phyloP scores from a whole-genome alignment of 1,140 invertebrate species.

The Coelopa frigida region DNA sequence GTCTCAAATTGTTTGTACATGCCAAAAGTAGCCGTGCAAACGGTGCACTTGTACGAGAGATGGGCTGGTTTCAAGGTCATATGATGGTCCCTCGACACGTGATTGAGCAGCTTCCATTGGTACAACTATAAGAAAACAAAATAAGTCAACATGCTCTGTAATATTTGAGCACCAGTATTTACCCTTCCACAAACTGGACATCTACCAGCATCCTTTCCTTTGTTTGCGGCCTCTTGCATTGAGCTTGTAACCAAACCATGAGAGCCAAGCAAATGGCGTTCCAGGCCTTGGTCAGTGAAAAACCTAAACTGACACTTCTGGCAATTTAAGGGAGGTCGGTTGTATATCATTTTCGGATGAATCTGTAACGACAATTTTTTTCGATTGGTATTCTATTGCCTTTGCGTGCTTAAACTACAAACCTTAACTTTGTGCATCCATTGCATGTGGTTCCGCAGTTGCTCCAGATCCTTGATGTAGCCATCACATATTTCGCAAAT shows the following conservation, averaged over 20 bases:
- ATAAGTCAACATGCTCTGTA: background rate
- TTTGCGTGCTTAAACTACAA: slow-evolving; percentile 1
- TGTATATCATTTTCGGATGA: slow-evolving; percentile 93
- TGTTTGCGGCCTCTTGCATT: slow-evolving; percentile 92
- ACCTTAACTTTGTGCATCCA: slow-evolving; percentile 91
- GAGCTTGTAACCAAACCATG: slow-evolving; percentile 91
- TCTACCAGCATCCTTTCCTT: slow-evolving; percentile 85
- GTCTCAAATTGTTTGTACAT: slow-evolving; percentile 94
- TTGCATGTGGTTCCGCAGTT: slow-evolving; percentile 88
- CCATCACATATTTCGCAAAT: slow-evolving; percentile 94
- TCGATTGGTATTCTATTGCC: background rate
- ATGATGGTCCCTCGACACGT: slow-evolving; percentile 83
- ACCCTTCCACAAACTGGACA: slow-evolving; percentile 89
- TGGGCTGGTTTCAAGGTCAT: slow-evolving; percentile 87
- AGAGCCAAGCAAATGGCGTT: slow-evolving; percentile 85
- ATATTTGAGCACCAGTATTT: slow-evolving; percentile 33
- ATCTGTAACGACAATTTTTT: slow-evolving; percentile 48
- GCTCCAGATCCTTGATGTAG: slow-evolving; percentile 89
- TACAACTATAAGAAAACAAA: slow-evolving; percentile 60
- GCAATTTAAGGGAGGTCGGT: slow-evolving; percentile 87
- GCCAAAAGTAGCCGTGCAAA: slow-evolving; percentile 87
- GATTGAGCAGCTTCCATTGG: slow-evolving; percentile 85
- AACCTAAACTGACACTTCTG: slow-evolving; percentile 88
- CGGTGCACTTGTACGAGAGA: slow-evolving; percentile 89
- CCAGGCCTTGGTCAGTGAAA: slow-evolving; percentile 72